Percentiles rank a stretch among this genome's conserved stretches.
phyloP scores from a whole-genome alignment of 2,797 vertebrate species.

The Poeciliopsis paucimaculata region DNA sequence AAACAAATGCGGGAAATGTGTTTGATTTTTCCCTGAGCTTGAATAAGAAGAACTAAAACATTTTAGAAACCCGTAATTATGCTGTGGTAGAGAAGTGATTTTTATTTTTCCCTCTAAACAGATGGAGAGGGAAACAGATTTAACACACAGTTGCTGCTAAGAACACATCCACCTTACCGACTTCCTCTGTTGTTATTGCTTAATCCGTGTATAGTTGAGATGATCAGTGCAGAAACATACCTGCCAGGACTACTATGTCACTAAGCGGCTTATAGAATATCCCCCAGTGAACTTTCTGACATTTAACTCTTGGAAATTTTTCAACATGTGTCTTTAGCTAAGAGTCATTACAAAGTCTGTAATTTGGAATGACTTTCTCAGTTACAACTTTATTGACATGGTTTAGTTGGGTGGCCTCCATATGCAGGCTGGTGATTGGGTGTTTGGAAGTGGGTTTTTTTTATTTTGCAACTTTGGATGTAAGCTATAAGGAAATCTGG shows the following conservation, averaged over 20 bases:
- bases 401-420: conserved; percentile 45
- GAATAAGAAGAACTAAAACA: conserved; percentile 72
- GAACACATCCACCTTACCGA: conserved; percentile 37
- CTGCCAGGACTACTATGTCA: conserved; percentile 42
- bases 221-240: conserved; percentile 39
- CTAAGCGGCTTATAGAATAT: conserved; percentile 48
- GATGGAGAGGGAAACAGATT: conserved; percentile 62
- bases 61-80: conserved; percentile 74
- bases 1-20: conserved; percentile 61
- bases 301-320: conserved; percentile 21
- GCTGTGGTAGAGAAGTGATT: conserved; percentile 55
- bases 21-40: conserved; percentile 51
- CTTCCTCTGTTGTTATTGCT: conserved; percentile 43
- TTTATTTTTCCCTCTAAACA: conserved; percentile 68
- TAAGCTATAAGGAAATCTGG: conserved; percentile 37
- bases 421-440: conserved; percentile 34
- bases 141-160: conserved; percentile 55
- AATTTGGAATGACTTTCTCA: conserved; percentile 1
- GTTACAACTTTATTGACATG: neutral
- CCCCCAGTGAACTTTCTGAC: conserved; percentile 32
- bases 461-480: conserved; percentile 48
- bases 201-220: conserved; percentile 55
- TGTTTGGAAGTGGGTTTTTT: conserved; percentile 41
- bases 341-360: neutral
- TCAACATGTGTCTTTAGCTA: conserved; percentile 2